A percentile compares a stretch with the other conserved stretches of the same genome.
phyloP scores from a whole-genome alignment of 2,113 vertebrate species.

The Myotis brandtii region DNA sequence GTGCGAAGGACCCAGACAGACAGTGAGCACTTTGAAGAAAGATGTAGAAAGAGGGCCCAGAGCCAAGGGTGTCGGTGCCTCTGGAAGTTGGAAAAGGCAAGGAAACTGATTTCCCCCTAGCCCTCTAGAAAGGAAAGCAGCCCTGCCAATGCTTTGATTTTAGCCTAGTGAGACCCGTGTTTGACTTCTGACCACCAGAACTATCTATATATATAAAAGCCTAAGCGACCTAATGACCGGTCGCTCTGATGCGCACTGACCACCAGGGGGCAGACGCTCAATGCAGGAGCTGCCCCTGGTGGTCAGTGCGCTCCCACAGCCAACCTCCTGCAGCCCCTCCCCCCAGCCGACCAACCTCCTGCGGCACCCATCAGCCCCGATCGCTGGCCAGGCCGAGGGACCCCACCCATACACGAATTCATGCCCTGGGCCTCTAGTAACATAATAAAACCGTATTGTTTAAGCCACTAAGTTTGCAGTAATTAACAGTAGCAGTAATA shows the following conservation, averaged over 20 bases:
- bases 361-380: no score
- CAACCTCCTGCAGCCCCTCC: no score
- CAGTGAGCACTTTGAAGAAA: neutral
- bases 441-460: neutral
- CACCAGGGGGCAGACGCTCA: no score
- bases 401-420: no score
- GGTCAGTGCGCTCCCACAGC: no score
- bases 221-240: no score
- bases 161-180: neutral
- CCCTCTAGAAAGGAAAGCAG: neutral
- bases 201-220: no score
- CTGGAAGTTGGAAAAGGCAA: neutral
- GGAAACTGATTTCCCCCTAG: neutral
- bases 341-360: no score
- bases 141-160: neutral
- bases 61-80: neutral
- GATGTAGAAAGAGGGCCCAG: neutral
- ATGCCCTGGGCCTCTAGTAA: neutral
- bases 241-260: no score
- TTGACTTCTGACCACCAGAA: neutral
- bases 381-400: no score
- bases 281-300: no score
- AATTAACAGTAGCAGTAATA: neutral
- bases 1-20: neutral
- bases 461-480: neutral